Conservation (phyloP, 2,113 vertebrate species). For the Mormyrus lacerda region DNA sequence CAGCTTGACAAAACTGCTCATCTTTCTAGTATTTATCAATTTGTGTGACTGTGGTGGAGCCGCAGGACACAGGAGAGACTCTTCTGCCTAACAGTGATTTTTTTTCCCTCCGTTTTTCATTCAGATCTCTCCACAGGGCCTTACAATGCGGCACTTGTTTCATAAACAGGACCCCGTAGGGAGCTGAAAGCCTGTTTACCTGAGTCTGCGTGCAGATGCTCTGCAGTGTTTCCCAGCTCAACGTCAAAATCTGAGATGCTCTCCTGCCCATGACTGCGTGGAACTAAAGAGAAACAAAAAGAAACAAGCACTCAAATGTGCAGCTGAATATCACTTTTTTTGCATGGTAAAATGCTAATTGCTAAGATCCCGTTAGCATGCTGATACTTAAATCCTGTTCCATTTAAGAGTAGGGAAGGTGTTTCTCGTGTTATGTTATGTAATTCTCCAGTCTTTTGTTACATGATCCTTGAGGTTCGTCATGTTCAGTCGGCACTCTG, state of each 20-base stretch:
- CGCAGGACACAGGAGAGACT: background rate
- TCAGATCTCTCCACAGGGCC: background rate
- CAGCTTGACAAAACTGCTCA: background rate
- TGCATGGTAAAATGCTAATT: background rate
- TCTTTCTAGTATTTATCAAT: background rate
- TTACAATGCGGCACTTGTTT: background rate
- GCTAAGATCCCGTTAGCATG: background rate
- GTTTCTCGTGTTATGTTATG: background rate
- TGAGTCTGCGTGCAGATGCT: constrained; percentile 72
- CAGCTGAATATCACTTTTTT: background rate
- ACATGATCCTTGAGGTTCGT: background rate
- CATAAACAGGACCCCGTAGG: background rate
- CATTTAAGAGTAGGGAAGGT: background rate
- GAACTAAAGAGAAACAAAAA: constrained; percentile 61
- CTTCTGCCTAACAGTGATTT: background rate
- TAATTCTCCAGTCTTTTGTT: background rate
- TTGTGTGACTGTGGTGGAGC: background rate
- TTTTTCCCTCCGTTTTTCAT: background rate
- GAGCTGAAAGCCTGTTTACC: constrained; percentile 50
- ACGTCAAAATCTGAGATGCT: constrained; percentile 80
- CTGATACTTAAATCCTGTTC: background rate
- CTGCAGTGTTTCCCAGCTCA: constrained; percentile 76
- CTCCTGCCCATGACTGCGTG: constrained; percentile 66
- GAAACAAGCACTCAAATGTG: background rate
- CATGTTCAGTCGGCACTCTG: background rate